phyloP scores from a whole-genome alignment of 2,113 vertebrate genomes.

The Anolis sagrei region DNA sequence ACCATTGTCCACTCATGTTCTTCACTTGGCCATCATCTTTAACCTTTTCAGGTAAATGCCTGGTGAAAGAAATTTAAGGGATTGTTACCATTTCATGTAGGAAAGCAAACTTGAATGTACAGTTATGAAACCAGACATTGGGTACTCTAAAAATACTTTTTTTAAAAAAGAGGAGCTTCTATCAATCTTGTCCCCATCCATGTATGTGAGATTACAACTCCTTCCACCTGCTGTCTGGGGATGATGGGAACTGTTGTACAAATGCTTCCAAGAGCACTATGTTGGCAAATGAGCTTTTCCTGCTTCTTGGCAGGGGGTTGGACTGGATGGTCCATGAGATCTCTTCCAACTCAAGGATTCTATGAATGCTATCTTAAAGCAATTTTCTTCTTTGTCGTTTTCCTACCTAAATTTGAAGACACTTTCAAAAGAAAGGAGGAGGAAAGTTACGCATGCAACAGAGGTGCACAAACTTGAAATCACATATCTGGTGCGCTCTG shows the following conservation, averaged over 20 bases:
- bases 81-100: neutral
- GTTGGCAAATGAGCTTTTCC: too few species aligned
- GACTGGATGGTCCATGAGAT: too few species aligned
- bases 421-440: neutral
- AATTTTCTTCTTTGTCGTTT: neutral
- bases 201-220: too few species aligned
- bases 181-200: too few species aligned
- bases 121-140: neutral
- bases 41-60: conserved; percentile 82
- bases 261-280: too few species aligned
- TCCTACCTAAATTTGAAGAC: neutral
- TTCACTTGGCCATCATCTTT: conserved; percentile 81
- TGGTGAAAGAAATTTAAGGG: conserved; percentile 54
- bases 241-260: too few species aligned
- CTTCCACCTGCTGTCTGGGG: too few species aligned
- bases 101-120: neutral
- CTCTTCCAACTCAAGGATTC: too few species aligned
- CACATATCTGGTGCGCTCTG: neutral
- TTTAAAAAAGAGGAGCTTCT: neutral
- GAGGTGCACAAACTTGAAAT: neutral
- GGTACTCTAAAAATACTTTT: neutral
- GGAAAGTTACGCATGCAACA: neutral
- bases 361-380: too few species aligned
- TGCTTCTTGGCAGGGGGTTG: too few species aligned
- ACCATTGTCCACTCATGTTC: conserved; percentile 95